A percentile compares a stretch with the other conserved stretches of the same genome.
These are phyloP conservation scores for Muntiacus muntjak DNA, from an alignment of 2,113 vertebrate species.

Conservation along the genomic window DNA sequence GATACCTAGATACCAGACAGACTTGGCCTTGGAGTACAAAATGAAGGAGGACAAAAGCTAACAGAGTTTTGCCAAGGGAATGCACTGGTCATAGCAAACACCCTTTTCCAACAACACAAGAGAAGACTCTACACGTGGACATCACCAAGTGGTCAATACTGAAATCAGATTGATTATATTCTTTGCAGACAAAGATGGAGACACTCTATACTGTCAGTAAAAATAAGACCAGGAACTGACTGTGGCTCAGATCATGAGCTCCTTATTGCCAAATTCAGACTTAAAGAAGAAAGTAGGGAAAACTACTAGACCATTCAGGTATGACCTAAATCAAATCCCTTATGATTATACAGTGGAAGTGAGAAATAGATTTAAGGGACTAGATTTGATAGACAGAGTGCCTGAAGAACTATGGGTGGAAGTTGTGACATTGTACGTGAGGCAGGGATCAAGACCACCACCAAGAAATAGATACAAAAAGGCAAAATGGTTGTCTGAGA, in stretches of 20 bases:
- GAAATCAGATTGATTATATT: not conserved
- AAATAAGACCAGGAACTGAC: not conserved
- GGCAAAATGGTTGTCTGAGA: not conserved
- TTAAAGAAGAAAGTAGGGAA: not conserved
- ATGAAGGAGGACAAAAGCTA: not conserved
- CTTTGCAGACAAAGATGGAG: not conserved
- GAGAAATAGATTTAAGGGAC: not conserved
- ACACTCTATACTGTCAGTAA: not conserved
- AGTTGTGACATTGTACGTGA: not conserved
- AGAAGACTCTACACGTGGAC: not conserved
- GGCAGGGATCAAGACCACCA: not conserved
- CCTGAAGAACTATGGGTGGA: not conserved
- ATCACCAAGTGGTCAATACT: not conserved
- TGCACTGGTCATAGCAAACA: not conserved
- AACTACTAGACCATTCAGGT: not conserved
- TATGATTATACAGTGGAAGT: not conserved
- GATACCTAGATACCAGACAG: not conserved
- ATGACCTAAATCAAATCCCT: not conserved
- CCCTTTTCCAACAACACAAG: not conserved
- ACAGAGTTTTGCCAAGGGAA: not conserved
- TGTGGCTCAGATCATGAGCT: not conserved
- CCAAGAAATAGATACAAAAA: not conserved
- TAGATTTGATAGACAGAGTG: not conserved
- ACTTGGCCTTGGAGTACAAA: not conserved
- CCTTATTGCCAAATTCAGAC: not conserved